phyloP scores from a whole-genome alignment of 2,113 vertebrate species.

The Poeciliopsis occidentalis region DNA sequence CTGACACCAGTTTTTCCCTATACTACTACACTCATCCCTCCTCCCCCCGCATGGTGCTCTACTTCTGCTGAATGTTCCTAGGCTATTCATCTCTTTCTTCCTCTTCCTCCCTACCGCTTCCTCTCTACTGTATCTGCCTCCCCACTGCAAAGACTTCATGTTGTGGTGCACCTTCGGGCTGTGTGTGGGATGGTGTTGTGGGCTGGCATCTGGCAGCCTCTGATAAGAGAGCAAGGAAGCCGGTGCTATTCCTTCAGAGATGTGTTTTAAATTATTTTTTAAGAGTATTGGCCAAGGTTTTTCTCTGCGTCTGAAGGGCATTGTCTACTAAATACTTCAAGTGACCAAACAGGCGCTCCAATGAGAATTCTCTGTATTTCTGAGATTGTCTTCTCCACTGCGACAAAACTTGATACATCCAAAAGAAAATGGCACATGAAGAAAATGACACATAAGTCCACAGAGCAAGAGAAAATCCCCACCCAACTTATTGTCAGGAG shows the following conservation, averaged over 20 bases:
- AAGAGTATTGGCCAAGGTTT: conserved; percentile 36
- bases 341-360: background rate
- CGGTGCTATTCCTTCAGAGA: conserved; percentile 59
- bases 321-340: conserved; percentile 23
- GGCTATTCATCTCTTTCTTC: too few relatives aligned
- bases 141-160: conserved; percentile 55
- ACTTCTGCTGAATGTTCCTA: too few relatives aligned
- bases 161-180: conserved; percentile 75
- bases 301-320: conserved; percentile 37
- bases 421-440: background rate
- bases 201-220: conserved; percentile 77
- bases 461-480: background rate
- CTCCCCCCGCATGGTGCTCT: too few relatives aligned
- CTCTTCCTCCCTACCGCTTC: conserved; percentile 15
- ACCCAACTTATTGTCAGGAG: background rate
- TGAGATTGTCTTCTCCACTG: background rate
- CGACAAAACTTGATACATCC: background rate
- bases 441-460: background rate
- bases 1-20: too few relatives aligned
- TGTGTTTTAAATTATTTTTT: conserved; percentile 35
- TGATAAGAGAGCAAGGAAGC: conserved; percentile 74
- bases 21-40: too few relatives aligned
- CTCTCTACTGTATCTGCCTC: conserved; percentile 53
- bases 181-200: conserved; percentile 73
- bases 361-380: background rate